These are phyloP conservation scores for Aspiorhynchus laticeps DNA, from an alignment of 2,113 vertebrate species.

Conservation along the genomic window DNA sequence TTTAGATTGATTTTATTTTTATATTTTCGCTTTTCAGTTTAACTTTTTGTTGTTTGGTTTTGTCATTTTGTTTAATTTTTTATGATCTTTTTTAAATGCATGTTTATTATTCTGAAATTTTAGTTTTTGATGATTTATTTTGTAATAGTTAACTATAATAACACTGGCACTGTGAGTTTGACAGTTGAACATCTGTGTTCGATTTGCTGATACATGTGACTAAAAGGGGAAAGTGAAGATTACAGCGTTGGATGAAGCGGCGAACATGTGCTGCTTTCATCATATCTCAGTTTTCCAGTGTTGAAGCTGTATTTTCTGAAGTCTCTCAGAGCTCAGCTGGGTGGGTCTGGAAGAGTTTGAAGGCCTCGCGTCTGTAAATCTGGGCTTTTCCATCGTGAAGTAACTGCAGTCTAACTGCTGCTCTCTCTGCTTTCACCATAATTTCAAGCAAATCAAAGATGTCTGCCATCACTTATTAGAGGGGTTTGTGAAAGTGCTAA, in stretches of 20 bases:
- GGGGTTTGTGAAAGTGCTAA: slow-evolving; percentile 12
- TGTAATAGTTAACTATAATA: too few relatives aligned
- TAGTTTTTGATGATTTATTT: too few relatives aligned
- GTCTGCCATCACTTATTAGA: slow-evolving; percentile 16
- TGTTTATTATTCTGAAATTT: neutral
- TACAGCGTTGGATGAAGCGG: neutral
- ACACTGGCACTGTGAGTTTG: too few relatives aligned
- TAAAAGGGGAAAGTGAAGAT: neutral
- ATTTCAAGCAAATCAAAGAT: slow-evolving; percentile 3
- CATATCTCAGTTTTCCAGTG: too few relatives aligned
- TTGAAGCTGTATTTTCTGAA: too few relatives aligned
- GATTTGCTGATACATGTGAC: neutral
- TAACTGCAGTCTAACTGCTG: slow-evolving; percentile 2
- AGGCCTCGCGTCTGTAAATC: neutral
- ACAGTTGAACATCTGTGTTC: neutral
- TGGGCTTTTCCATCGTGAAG: neutral
- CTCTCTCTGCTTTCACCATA: neutral
- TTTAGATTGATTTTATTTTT: too few relatives aligned
- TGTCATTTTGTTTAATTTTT: too few relatives aligned
- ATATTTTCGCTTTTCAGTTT: too few relatives aligned
- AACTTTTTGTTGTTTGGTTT: neutral
- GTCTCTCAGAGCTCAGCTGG: too few relatives aligned
- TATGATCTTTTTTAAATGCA: too few relatives aligned
- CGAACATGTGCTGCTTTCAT: neutral
- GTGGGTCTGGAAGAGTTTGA: neutral